Evolutionary conservation across 2,113 vertebrate species (phyloP).

Genomic region (Chelonoidis abingdonii): DNA sequence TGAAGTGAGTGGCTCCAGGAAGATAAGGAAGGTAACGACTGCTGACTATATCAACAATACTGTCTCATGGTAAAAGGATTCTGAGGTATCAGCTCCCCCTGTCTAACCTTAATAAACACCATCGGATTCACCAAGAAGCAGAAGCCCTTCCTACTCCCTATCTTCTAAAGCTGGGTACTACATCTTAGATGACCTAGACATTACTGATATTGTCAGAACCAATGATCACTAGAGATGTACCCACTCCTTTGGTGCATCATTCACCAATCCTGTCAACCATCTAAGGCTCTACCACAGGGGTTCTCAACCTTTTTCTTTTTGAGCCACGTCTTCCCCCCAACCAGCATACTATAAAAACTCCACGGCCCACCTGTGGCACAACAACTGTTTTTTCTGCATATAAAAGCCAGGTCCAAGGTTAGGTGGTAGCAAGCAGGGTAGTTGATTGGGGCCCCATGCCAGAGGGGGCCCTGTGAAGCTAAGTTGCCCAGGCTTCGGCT

Average conservation of each 20-base stretch:
- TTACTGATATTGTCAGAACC: neutral
- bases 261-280: too few species aligned
- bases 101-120: neutral
- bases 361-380: too few species aligned
- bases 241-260: neutral
- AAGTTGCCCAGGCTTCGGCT: too few species aligned
- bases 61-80: neutral
- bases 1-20: neutral
- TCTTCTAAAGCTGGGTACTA: neutral
- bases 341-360: too few species aligned
- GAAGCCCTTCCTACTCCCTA: neutral
- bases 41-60: neutral
- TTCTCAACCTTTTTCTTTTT: too few species aligned
- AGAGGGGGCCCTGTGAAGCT: too few species aligned
- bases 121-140: neutral
- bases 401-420: too few species aligned
- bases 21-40: neutral
- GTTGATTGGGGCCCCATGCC: too few species aligned
- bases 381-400: too few species aligned
- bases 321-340: too few species aligned
- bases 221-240: neutral
- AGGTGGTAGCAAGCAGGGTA: too few species aligned
- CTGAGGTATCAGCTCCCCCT: neutral
- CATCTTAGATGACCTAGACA: neutral
- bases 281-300: too few species aligned